A percentile compares a stretch with the other conserved stretches of the same genome.
Evolutionary conservation across 2,797 vertebrate genomes (phyloP).

Genomic region (Acrocephalus scirpaceus): DNA sequence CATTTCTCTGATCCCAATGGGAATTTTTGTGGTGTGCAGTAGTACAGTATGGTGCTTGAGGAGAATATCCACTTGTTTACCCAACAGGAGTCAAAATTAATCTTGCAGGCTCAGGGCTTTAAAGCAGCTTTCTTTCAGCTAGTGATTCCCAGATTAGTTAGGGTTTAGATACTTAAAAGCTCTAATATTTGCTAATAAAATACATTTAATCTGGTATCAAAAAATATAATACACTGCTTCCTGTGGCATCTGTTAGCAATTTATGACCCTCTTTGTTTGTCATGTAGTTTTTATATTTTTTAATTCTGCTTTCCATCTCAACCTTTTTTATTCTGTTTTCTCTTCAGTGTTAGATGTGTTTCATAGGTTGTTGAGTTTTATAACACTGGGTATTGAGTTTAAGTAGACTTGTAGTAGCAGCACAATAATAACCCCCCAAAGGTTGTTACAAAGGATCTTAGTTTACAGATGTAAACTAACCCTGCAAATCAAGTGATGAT

Average conservation of each 20-base stretch:
- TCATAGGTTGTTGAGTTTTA: background rate
- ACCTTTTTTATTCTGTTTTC: background rate
- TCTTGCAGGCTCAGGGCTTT: slow-evolving; percentile 1
- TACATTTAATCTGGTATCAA: slow-evolving; percentile 46
- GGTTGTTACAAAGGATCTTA: background rate
- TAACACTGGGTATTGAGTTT: background rate
- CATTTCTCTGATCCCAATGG: background rate
- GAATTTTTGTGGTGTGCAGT: background rate
- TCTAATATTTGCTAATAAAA: slow-evolving; percentile 69
- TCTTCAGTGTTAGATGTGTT: background rate
- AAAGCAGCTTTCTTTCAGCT: slow-evolving; percentile 59
- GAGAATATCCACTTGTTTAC: slow-evolving; percentile 29
- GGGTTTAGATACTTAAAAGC: slow-evolving; percentile 67
- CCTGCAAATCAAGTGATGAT: background rate
- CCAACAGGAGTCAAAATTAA: slow-evolving; percentile 50
- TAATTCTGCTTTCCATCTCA: background rate
- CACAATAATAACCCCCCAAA: background rate
- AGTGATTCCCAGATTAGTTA: slow-evolving; percentile 70
- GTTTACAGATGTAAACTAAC: background rate
- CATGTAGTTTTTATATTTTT: background rate
- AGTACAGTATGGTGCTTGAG: background rate
- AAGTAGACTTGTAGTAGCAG: background rate
- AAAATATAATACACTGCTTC: background rate
- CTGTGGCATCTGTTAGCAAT: background rate
- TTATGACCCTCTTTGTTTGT: background rate